Evolutionary conservation across 35 echinoderm and acorn worm species (phyloP).

Genomic region (Lytechinus variegatus): DNA sequence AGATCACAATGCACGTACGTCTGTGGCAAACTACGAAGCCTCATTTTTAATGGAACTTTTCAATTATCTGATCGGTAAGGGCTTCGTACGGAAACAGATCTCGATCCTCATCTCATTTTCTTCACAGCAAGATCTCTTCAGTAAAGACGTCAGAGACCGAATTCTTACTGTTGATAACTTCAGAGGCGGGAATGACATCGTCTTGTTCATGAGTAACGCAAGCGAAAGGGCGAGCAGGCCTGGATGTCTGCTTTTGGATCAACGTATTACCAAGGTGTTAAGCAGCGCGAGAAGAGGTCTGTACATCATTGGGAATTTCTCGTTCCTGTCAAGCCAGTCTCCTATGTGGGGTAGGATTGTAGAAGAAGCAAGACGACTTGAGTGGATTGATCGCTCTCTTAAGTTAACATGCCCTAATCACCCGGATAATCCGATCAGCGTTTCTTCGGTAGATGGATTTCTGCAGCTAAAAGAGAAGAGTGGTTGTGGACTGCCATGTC

Average conservation of each 20-base stretch:
- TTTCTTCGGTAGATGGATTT: constrained; percentile 59
- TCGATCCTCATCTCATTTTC: constrained; percentile 70
- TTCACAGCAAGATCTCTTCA: constrained; percentile 64
- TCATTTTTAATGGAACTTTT: constrained; percentile 56
- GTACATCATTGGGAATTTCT: constrained; percentile 78
- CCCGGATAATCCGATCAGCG: constrained; percentile 45
- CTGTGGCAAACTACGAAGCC: constrained; percentile 66
- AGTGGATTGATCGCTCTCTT: constrained; percentile 44
- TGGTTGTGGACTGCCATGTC: constrained; percentile 68
- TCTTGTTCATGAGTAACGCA: constrained; percentile 70
- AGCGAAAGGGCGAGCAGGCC: constrained; percentile 73
- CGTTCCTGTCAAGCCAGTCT: constrained; percentile 60
- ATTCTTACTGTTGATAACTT: constrained; percentile 67
- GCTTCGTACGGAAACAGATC: constrained; percentile 57
- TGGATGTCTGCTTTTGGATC: constrained; percentile 65
- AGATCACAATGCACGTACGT: constrained; percentile 52
- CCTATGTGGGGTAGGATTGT: constrained; percentile 66
- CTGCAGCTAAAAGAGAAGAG: constrained; percentile 51
- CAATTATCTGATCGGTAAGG: constrained; percentile 57
- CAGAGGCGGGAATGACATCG: constrained; percentile 83
- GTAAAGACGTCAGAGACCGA: constrained; percentile 41
- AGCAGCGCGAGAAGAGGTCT: constrained; percentile 72
- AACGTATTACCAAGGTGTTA: constrained; percentile 64
- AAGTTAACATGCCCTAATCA: constrained; percentile 65
- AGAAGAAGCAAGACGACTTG: neutral